A percentile compares a stretch with the other conserved stretches of the same genome.
phyloP scores from a whole-genome alignment of 1,140 invertebrate genomes.

The Trichogramma pretiosum region DNA sequence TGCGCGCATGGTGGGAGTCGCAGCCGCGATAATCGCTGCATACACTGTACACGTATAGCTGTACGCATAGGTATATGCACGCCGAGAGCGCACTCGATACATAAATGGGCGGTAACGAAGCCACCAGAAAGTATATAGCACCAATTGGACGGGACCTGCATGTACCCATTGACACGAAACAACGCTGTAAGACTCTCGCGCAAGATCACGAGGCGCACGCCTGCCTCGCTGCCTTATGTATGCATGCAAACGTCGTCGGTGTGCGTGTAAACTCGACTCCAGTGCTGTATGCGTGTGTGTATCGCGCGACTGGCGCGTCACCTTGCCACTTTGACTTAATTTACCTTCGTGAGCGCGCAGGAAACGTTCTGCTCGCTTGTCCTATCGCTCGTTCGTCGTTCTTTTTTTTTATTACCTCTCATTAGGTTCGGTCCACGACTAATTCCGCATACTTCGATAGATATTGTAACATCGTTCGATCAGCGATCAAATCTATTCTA shows the following conservation, averaged over 20 bases:
- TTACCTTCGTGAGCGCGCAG: too few relatives aligned
- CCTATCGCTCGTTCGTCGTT: too few relatives aligned
- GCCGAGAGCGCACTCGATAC: constrained; percentile 9
- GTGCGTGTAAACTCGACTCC: background rate
- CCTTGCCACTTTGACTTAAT: constrained; percentile 7
- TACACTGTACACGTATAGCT: background rate
- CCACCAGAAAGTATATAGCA: constrained; percentile 4
- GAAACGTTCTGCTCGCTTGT: too few relatives aligned
- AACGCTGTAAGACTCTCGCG: too few relatives aligned
- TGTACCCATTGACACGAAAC: too few relatives aligned
- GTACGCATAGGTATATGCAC: background rate
- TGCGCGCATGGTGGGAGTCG: background rate
- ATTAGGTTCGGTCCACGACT: too few relatives aligned
- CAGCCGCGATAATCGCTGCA: constrained; percentile 6
- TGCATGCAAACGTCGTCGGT: background rate
- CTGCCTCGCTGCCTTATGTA: background rate
- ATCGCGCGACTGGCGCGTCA: background rate
- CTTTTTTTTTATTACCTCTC: too few relatives aligned
- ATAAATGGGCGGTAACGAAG: constrained; percentile 14
- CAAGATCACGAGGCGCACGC: too few relatives aligned
- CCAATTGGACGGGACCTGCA: constrained; percentile 18
- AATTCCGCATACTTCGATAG: too few relatives aligned
- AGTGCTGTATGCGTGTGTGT: background rate
- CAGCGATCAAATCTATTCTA: too few relatives aligned
- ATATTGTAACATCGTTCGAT: too few relatives aligned